These are phyloP conservation scores for Echiichthys vipera DNA, from an alignment of 2,797 vertebrate genomes.

Conservation along the genomic window DNA sequence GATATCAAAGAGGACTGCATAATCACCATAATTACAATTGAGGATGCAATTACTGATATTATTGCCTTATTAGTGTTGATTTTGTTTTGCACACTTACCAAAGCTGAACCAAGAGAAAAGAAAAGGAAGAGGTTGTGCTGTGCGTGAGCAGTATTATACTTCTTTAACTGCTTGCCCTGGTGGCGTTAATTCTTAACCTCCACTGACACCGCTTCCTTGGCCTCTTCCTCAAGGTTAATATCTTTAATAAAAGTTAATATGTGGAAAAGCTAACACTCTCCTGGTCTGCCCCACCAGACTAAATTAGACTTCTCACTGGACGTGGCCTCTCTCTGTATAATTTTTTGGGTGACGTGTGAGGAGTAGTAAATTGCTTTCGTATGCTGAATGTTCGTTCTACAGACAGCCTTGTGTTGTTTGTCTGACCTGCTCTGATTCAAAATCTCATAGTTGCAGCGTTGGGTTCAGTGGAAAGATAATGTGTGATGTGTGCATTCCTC, in stretches of 20 bases:
- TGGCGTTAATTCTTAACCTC: slow-evolving; percentile 81
- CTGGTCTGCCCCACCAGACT: slow-evolving; percentile 65
- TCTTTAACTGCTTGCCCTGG: slow-evolving; percentile 60
- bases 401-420: slow-evolving; percentile 65
- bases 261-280: slow-evolving; percentile 71
- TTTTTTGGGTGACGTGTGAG: slow-evolving; percentile 70
- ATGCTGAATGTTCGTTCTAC: slow-evolving; percentile 72
- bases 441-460: slow-evolving; percentile 30
- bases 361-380: slow-evolving; percentile 83
- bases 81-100: slow-evolving; percentile 68
- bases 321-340: slow-evolving; percentile 56
- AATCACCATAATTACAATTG: slow-evolving; percentile 83
- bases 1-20: slow-evolving; percentile 80
- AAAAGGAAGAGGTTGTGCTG: slow-evolving; percentile 40
- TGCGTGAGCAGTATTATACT: slow-evolving; percentile 40
- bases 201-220: slow-evolving; percentile 73
- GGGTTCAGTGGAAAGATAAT: slow-evolving; percentile 48
- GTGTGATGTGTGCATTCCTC: slow-evolving; percentile 18
- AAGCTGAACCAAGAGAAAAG: slow-evolving; percentile 46
- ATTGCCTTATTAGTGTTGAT: slow-evolving; percentile 79
- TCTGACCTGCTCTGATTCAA: slow-evolving; percentile 68
- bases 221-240: slow-evolving; percentile 81
- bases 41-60: slow-evolving; percentile 84
- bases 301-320: slow-evolving; percentile 71
- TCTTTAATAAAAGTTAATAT: slow-evolving; percentile 81